Evolutionary conservation across 2,888 invertebrate genomes (phyloP).

Genomic region (Apamea crenata): DNA sequence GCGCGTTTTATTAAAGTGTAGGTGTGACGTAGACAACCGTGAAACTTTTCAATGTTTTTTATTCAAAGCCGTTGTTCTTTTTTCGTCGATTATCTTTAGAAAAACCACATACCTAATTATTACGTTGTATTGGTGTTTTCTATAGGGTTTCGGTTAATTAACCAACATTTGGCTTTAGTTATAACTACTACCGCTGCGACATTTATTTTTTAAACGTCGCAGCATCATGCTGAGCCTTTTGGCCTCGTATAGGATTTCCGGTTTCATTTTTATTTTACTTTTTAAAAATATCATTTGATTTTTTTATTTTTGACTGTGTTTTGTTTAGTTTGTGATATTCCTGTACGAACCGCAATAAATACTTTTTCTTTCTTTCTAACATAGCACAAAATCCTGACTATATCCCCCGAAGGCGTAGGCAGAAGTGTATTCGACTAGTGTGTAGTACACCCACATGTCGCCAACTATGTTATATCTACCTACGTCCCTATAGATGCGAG

Average conservation of each 20-base stretch:
- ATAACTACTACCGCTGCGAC: not conserved
- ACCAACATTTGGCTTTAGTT: not conserved
- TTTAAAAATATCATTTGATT: no score
- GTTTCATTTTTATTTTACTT: no score
- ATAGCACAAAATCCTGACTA: not conserved
- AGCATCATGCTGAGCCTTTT: no score
- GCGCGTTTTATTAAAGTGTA: not conserved
- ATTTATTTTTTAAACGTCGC: no score
- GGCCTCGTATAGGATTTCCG: no score
- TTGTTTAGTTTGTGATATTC: no score
- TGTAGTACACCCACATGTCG: not conserved
- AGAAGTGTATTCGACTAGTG: not conserved
- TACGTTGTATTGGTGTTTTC: not conserved
- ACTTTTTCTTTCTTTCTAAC: not conserved
- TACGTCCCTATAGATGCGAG: not conserved
- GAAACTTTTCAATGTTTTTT: not conserved
- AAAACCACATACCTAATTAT: not conserved
- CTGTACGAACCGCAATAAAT: no score
- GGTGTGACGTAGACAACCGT: not conserved
- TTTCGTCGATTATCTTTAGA: not conserved
- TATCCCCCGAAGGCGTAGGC: not conserved
- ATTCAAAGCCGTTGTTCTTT: not conserved
- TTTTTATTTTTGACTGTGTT: no score
- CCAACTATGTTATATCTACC: not conserved
- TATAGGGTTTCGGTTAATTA: not conserved